A percentile compares a stretch with the other conserved stretches of the same genome.
phyloP scores from a whole-genome alignment of 2,113 vertebrate species.

The Podarcis cretensis region DNA sequence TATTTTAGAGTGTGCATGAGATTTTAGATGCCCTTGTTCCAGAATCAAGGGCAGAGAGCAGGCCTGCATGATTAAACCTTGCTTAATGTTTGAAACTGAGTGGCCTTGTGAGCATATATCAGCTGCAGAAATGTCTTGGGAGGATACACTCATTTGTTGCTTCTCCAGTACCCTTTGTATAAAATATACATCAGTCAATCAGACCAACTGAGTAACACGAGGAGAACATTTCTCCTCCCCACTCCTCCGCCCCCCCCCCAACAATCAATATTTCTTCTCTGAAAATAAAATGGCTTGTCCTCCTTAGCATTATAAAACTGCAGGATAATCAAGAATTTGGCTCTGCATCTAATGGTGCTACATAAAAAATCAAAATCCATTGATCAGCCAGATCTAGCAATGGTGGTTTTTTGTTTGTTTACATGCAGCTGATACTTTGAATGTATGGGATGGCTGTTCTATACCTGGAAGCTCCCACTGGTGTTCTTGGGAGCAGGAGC shows the following conservation, averaged over 20 bases:
- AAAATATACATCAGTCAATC: neutral
- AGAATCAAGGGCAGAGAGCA: neutral
- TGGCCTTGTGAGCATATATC: neutral
- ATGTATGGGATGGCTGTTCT: neutral
- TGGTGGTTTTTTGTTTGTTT: neutral
- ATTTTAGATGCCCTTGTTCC: neutral
- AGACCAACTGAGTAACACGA: neutral
- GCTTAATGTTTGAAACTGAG: neutral
- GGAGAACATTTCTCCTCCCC: neutral
- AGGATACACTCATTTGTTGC: neutral
- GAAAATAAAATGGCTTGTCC: neutral
- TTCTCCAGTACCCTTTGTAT: fast-evolving
- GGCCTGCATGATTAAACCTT: neutral
- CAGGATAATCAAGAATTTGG: neutral
- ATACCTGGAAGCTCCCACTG: no score
- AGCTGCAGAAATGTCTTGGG: neutral
- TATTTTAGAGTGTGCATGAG: neutral
- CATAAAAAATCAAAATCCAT: neutral
- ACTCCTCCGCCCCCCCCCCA: neutral
- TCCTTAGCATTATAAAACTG: neutral
- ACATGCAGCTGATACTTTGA: neutral
- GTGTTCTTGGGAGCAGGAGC: neutral
- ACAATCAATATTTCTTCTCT: neutral
- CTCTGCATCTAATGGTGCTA: neutral
- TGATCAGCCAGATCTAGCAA: neutral